Evolutionary conservation across 2,113 vertebrate species (phyloP).

Genomic region (Notothenia rossii): DNA sequence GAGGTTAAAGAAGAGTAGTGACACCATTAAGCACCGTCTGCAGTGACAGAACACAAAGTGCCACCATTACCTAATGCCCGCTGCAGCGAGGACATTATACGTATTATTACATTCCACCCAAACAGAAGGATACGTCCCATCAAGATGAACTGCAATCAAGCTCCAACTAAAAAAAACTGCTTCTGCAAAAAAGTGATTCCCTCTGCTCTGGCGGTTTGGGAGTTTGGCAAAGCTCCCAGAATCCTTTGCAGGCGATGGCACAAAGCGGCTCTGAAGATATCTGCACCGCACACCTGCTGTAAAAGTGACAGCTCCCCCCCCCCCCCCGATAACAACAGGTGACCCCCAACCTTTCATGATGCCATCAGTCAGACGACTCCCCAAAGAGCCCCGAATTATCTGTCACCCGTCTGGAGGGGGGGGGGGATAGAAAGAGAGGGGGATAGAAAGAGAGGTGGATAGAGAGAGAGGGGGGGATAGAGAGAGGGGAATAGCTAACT

Average conservation of each 20-base stretch:
- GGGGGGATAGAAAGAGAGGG: too few species aligned
- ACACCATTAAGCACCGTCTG: conserved; percentile 62
- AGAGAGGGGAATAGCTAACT: not conserved
- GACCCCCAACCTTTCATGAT: conserved; percentile 73
- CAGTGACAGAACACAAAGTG: conserved; percentile 50
- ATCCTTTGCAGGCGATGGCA: conserved; percentile 64
- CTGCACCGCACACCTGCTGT: conserved; percentile 79
- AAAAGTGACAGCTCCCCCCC: conserved; percentile 66
- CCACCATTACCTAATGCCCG: conserved; percentile 53
- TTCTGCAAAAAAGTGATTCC: conserved; percentile 66
- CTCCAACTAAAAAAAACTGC: conserved; percentile 24
- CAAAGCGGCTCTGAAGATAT: conserved; percentile 72
- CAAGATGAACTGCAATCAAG: conserved; percentile 53
- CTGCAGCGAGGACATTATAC: conserved; percentile 56
- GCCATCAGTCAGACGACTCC: conserved; percentile 70
- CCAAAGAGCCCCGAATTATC: conserved; percentile 45
- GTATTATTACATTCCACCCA: conserved; percentile 57
- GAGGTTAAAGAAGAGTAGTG: conserved; percentile 71
- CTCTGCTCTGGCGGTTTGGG: conserved; percentile 47
- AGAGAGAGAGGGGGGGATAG: too few species aligned
- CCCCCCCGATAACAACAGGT: conserved; percentile 67
- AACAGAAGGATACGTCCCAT: conserved; percentile 58
- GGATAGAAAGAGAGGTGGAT: too few species aligned
- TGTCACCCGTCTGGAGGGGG: conserved; percentile 20
- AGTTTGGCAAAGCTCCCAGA: conserved; percentile 80